Conservation (phyloP, 2,113 vertebrate genomes). For the Thryonomys swinderianus region DNA sequence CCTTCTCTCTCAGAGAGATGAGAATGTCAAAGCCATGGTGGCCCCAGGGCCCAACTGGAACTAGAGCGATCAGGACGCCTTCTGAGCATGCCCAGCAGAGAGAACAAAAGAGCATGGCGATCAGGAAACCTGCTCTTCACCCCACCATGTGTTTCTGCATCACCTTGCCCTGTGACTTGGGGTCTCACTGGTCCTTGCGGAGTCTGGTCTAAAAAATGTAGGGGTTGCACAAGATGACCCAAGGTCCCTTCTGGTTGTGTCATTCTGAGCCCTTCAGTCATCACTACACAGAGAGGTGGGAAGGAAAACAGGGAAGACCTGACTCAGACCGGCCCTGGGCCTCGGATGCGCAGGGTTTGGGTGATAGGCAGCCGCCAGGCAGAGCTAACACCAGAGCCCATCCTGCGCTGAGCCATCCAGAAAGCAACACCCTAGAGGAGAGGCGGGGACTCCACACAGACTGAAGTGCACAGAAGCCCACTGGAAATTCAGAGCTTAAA, state of each 20-base stretch:
- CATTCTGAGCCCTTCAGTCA: background rate
- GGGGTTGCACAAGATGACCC: background rate
- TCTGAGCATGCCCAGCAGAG: background rate
- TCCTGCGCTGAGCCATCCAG: background rate
- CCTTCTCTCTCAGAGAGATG: background rate
- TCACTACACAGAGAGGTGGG: background rate
- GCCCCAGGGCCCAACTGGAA: background rate
- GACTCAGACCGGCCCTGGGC: background rate
- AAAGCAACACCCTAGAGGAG: background rate
- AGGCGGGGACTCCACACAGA: conserved; percentile 70
- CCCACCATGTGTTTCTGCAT: background rate
- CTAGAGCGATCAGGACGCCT: background rate
- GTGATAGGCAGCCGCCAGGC: background rate
- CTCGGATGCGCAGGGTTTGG: background rate
- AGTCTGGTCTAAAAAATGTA: background rate
- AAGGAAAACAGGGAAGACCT: background rate
- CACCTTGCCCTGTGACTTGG: background rate
- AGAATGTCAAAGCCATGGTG: background rate
- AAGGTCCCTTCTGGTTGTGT: background rate
- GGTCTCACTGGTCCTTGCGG: background rate
- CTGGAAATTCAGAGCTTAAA: conserved; percentile 79
- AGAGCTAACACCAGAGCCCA: background rate
- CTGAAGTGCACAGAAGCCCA: conserved; percentile 80
- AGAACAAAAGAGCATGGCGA: background rate
- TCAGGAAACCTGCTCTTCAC: background rate